Evolutionary conservation across 2,113 vertebrate genomes (phyloP), one percentile per base, ranked within the genome.

Genomic region (Leiothrix lutea): DNA sequence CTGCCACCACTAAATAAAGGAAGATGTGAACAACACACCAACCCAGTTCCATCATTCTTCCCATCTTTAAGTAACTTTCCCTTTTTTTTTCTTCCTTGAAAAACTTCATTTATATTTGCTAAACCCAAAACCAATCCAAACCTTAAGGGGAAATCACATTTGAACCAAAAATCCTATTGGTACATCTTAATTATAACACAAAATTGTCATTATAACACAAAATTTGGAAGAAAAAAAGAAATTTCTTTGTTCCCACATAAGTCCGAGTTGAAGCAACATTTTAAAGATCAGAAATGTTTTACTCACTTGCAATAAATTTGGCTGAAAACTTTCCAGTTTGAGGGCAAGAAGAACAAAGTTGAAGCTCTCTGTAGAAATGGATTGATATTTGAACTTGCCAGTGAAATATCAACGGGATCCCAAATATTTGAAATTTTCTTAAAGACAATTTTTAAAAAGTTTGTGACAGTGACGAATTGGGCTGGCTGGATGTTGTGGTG

Each of bases 21-120:
- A 58, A 71, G 21, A 62, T 25, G 17, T 13, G 74, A 74, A 31
- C 14, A 61, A 31, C 2, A 15, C 31, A 40, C 4, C 29, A 71
- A 56, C 8, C 3, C n/a, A 7, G 9, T 14, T 22, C 29, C 45
- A 44, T 3, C 35, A 23, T 15, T 26, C 1, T 40, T 70, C 26
- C 19, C 19, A 36, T 11, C 13, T 70, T 31, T 26, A 64, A 47
- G 8, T 35, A 7, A 23, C 13, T 38, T 45, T 14, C 9, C 1
- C 14, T 1, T 0, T 13, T 28, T 19, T 56, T 19, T 56, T 44
- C 14, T 2, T 36, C 20, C 29, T 64, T 38, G 1, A 14, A 82
- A 75, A 85, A 54, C 13, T 2, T 48, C 0, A 24, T 14, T 60
- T 40, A 7, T 53, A 40, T 62, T 71, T 51, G 23, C 15, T 50